A percentile compares a stretch with the other conserved stretches of the same genome.
Conservation (phyloP, 2,797 vertebrate genomes). For the Pteropus rufus region DNA sequence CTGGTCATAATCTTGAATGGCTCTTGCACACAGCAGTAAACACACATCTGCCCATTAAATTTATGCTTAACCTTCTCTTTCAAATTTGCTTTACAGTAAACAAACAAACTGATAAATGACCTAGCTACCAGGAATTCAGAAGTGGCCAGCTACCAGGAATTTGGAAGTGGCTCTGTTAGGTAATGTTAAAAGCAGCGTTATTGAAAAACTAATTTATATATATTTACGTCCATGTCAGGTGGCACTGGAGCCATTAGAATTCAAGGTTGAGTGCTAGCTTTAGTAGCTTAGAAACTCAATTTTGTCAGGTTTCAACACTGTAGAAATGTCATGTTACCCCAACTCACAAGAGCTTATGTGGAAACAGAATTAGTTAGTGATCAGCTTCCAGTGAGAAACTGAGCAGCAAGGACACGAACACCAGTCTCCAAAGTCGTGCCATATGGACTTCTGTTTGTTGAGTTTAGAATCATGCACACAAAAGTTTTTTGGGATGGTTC, state of each 20-base stretch:
- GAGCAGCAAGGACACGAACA: not conserved
- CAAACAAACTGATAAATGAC: not conserved
- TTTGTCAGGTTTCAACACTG: not conserved
- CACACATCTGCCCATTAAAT: not conserved
- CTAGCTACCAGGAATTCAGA: not conserved
- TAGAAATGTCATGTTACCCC: not conserved
- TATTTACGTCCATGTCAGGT: not conserved
- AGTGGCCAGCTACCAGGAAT: not conserved
- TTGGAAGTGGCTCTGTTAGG: not conserved
- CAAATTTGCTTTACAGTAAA: not conserved
- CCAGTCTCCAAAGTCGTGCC: not conserved
- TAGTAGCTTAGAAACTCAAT: not conserved
- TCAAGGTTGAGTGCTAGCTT: not conserved
- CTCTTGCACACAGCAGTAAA: not conserved
- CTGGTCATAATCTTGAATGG: not conserved
- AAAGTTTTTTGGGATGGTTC: not conserved
- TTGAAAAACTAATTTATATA: not conserved
- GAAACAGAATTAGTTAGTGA: not conserved
- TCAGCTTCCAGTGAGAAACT: not conserved
- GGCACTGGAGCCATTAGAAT: not conserved
- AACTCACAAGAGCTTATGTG: not conserved
- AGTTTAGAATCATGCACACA: not conserved
- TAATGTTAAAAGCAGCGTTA: not conserved
- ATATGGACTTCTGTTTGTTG: not conserved
- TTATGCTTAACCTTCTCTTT: not conserved